Conservation (phyloP, 2,113 vertebrate genomes). For the Boleophthalmus pectinirostris region DNA sequence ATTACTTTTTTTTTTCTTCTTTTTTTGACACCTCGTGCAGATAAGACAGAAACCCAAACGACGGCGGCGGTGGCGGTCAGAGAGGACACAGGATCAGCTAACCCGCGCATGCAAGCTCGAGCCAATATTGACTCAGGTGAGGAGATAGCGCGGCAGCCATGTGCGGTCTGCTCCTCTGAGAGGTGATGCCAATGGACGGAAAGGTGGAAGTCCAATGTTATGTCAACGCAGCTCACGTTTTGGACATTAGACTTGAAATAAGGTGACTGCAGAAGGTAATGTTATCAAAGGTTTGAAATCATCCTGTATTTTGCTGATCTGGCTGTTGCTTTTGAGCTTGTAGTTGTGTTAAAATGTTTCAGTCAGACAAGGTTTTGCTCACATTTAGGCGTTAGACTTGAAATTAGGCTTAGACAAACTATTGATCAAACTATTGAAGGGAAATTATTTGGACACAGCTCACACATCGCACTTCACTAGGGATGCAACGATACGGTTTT, state of each 20-base stretch:
- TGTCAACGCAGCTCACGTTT: neutral
- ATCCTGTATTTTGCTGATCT: neutral
- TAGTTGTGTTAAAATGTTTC: no score
- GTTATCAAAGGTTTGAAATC: neutral
- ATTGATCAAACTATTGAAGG: no score
- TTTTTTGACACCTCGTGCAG: neutral
- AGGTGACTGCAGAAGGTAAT: neutral
- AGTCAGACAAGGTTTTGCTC: no score
- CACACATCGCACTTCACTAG: no score
- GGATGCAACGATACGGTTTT: no score
- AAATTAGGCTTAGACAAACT: no score
- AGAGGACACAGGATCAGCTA: neutral
- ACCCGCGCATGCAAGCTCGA: neutral
- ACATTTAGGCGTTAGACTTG: no score
- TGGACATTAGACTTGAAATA: neutral
- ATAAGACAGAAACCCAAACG: neutral
- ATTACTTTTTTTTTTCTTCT: neutral
- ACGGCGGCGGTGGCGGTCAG: neutral
- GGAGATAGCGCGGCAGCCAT: neutral
- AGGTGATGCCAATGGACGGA: neutral
- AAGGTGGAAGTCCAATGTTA: neutral
- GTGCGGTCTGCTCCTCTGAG: neutral
- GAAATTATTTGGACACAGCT: no score
- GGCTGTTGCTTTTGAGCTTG: no score
- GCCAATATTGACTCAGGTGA: slow-evolving; percentile 5